Evolutionary conservation across 2,888 invertebrate species (phyloP), one percentile per base, ranked within the genome.

Genomic region (Chymomyza fuscimana): DNA sequence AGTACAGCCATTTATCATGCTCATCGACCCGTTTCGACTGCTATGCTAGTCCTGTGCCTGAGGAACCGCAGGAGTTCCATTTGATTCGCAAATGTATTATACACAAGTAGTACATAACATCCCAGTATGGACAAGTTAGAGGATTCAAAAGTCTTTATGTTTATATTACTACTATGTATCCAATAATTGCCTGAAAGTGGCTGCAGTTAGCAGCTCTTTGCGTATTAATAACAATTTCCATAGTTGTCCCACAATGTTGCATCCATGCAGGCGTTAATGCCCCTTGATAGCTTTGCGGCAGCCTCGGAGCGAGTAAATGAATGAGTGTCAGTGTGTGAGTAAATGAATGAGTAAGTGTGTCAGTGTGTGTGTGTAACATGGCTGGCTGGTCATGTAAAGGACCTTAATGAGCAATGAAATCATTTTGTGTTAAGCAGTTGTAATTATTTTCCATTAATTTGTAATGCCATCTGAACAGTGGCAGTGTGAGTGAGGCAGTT

Each of bases 401-500:
- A 46, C 22, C n/a, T 60, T 72, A 72, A 72, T 72, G 72, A 72
- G 72, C 72, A 72, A 66, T 56, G 72, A 66, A 73, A 72, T 72
- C 73, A 73, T 66, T 61, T 67, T 66, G 40, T 46, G 72, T 72
- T 72, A 66, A 72, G 72, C 66, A 62, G 66, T 72, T 72, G 72
- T 72, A 72, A 72, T 72, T 72, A 73, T 68, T 73, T 73, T 58
- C 67, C 74, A 73, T 73, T 74, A 61, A 67, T 68, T 73, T 64
- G 74, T 73, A 65, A 73, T 73, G 22, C 22, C n/a, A 16, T 9
- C 40, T 10, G 40, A 46, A 46, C 40, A 46, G 12, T 46, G 9
- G 36, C 36, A 32, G 32, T 12, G 40, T 2, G 40, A 46, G 40
- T 12, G 40, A 12, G 40, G 6, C 12, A 46, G 40, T 4, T 10